Conservation (phyloP, 2,797 vertebrate genomes). For the Knipowitschia caucasica region DNA sequence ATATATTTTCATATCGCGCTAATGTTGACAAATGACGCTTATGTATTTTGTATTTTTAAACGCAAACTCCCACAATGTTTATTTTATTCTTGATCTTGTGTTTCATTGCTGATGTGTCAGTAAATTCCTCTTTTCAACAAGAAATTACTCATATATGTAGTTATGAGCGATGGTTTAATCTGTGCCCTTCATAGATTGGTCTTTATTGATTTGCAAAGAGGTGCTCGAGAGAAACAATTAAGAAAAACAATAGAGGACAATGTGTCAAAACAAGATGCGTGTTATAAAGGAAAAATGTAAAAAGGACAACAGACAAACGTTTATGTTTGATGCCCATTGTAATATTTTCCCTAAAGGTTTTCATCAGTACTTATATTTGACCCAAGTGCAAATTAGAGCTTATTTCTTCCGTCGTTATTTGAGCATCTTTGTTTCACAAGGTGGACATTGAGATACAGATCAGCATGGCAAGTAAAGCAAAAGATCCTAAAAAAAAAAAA, state of each 20-base stretch:
- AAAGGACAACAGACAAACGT: too few species aligned
- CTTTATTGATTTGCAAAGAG: conserved; percentile 33
- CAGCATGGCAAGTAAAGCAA: too few species aligned
- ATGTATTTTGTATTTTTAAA: conserved; percentile 23
- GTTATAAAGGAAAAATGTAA: conserved; percentile 1
- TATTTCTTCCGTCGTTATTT: too few species aligned
- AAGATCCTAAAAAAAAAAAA: too few species aligned
- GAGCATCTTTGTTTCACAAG: too few species aligned
- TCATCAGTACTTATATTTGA: too few species aligned
- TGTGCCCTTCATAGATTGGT: conserved; percentile 16
- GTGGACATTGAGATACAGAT: too few species aligned
- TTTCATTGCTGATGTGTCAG: neutral
- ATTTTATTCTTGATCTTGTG: conserved; percentile 26
- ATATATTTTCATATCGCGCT: conserved; percentile 14
- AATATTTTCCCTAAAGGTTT: too few species aligned
- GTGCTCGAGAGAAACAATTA: conserved; percentile 17
- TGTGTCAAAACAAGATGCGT: conserved; percentile 17
- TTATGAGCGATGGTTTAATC: conserved; percentile 15
- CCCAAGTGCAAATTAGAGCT: too few species aligned
- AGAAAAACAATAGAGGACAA: neutral
- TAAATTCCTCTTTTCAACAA: conserved; percentile 7
- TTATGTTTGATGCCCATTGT: too few species aligned
- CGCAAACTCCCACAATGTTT: neutral
- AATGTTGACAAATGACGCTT: conserved; percentile 19
- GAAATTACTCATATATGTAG: neutral